These are phyloP conservation scores for Bembecia ichneumoniformis DNA, from an alignment of 2,888 invertebrate species.

Conservation along the genomic window DNA sequence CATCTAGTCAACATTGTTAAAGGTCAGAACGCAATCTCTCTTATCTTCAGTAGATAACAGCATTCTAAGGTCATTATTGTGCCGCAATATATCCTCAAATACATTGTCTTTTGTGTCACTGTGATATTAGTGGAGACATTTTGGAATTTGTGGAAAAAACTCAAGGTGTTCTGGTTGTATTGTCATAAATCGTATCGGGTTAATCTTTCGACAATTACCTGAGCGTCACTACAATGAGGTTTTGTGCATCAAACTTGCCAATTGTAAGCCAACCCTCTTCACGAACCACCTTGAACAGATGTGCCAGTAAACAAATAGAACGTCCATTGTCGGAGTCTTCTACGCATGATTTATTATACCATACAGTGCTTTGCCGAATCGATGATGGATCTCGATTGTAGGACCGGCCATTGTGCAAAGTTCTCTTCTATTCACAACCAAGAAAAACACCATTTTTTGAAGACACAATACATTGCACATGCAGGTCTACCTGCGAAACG, in stretches of 20 bases:
- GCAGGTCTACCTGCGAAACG: slow-evolving; percentile 61
- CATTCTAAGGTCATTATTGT: slow-evolving; percentile 49
- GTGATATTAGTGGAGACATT: slow-evolving; percentile 6
- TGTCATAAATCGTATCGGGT: slow-evolving; percentile 55
- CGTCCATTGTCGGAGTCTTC: slow-evolving; percentile 47
- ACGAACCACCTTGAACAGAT: slow-evolving; percentile 43
- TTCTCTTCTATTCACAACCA: slow-evolving; percentile 40
- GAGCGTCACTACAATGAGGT: slow-evolving; percentile 47
- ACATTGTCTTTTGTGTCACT: slow-evolving; percentile 14
- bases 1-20: slow-evolving; percentile 53
- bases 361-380: slow-evolving; percentile 39
- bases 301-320: slow-evolving; percentile 59
- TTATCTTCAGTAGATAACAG: slow-evolving; percentile 58
- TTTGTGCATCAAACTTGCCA: slow-evolving; percentile 47
- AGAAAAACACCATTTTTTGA: slow-evolving; percentile 53
- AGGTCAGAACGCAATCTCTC: slow-evolving; percentile 60
- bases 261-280: slow-evolving; percentile 38
- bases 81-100: slow-evolving; percentile 38
- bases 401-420: slow-evolving; percentile 62
- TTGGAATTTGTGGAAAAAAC: slow-evolving; percentile 23
- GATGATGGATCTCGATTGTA: slow-evolving; percentile 47
- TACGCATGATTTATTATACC: slow-evolving; percentile 61
- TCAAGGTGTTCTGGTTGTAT: slow-evolving; percentile 61
- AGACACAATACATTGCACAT: slow-evolving; percentile 62
- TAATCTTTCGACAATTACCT: slow-evolving; percentile 63